Conservation (phyloP, 64 coral and sea anemone genomes). For the Acropora yongei region DNA sequence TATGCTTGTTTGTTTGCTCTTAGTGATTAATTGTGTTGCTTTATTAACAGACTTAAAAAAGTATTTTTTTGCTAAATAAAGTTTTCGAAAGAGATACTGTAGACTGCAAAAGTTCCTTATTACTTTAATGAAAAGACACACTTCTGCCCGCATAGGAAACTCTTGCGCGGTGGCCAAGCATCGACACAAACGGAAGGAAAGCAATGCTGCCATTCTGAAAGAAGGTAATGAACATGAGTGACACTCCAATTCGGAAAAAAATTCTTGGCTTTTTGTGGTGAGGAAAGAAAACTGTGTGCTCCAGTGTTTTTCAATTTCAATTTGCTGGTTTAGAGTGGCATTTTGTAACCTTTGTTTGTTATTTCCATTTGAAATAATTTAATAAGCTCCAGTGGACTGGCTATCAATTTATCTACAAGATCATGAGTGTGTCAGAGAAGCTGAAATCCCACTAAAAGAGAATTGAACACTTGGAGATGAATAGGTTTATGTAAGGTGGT, state of each 20-base stretch:
- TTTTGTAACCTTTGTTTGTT: too few relatives aligned
- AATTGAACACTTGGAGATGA: too few relatives aligned
- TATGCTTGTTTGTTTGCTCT: not conserved
- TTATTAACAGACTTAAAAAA: not conserved
- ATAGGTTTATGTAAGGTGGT: not conserved
- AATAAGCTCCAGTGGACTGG: too few relatives aligned
- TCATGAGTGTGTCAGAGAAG: too few relatives aligned
- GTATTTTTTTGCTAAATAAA: not conserved
- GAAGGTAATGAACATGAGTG: not conserved
- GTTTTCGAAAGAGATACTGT: too few relatives aligned
- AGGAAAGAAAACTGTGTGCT: constrained; percentile 1
- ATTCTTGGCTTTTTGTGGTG: not conserved
- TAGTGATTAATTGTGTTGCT: not conserved
- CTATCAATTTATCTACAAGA: too few relatives aligned
- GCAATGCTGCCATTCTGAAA: not conserved
- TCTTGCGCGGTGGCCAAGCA: not conserved
- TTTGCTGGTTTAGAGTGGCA: too few relatives aligned
- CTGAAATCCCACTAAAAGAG: too few relatives aligned
- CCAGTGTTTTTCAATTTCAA: too few relatives aligned
- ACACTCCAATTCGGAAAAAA: not conserved
- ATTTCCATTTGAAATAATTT: too few relatives aligned
- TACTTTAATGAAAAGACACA: too few relatives aligned
- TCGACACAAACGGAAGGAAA: not conserved
- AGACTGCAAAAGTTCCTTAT: too few relatives aligned
- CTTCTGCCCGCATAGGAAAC: constrained; percentile 11